Evolutionary conservation across 2,113 vertebrate genomes (phyloP).

Genomic region (Ginglymostoma cirratum): DNA sequence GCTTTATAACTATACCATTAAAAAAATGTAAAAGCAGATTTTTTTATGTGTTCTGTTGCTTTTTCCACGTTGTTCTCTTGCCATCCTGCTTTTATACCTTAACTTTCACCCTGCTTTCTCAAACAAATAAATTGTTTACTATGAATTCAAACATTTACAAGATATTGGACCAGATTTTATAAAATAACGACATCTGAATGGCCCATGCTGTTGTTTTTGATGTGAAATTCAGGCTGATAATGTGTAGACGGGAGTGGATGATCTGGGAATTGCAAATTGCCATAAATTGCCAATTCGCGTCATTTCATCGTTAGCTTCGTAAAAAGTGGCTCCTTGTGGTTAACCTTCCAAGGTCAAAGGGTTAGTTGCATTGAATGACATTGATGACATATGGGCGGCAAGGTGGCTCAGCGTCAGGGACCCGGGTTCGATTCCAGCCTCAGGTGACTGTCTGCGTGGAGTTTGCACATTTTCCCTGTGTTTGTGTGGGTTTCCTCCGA

Average conservation of each 20-base stretch:
- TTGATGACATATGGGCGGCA: too few relatives aligned
- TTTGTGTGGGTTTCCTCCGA: background rate
- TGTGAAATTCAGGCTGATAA: background rate
- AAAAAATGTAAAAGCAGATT: background rate
- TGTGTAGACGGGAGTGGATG: background rate
- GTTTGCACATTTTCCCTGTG: background rate
- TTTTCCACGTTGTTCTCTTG: background rate
- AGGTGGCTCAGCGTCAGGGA: too few relatives aligned
- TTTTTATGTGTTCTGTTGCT: background rate
- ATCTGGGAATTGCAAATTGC: background rate
- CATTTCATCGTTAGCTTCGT: background rate
- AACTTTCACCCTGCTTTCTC: background rate
- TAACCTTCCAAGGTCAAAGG: background rate
- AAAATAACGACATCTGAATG: background rate
- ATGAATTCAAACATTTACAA: background rate
- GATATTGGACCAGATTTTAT: background rate
- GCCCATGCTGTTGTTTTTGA: background rate
- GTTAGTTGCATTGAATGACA: too few relatives aligned
- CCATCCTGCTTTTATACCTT: background rate
- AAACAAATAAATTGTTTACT: background rate
- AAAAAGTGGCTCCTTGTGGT: background rate
- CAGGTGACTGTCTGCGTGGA: background rate
- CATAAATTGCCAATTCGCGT: too few relatives aligned
- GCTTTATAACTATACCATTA: background rate
- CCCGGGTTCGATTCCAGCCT: too few relatives aligned